Evolutionary conservation across 2,113 vertebrate species (phyloP).

Genomic region (Carassius carassius): DNA sequence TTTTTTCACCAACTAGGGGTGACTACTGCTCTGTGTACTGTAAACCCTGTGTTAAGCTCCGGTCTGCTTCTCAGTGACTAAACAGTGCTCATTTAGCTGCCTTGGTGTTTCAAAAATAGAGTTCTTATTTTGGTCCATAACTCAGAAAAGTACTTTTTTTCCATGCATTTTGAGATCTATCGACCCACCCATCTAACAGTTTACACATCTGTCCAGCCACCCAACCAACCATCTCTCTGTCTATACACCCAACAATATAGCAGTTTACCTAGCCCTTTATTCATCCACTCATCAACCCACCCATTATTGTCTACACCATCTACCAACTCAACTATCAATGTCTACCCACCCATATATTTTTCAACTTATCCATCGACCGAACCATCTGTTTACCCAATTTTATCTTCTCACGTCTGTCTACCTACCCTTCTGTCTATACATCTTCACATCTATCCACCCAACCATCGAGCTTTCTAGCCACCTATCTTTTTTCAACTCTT

Average conservation of each 20-base stretch:
- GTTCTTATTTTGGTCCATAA: neutral
- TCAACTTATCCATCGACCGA: too few species aligned
- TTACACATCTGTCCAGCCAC: neutral
- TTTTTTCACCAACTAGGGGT: constrained; percentile 62
- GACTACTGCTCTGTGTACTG: constrained; percentile 32
- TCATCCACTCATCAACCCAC: too few species aligned
- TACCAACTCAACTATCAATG: too few species aligned
- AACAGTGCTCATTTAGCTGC: neutral
- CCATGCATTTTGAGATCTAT: neutral
- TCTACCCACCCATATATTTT: too few species aligned
- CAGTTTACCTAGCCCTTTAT: neutral
- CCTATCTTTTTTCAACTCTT: too few species aligned
- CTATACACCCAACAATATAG: neutral
- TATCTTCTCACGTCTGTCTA: too few species aligned
- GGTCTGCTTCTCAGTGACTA: constrained; percentile 31
- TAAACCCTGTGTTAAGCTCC: constrained; percentile 43
- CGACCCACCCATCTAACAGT: neutral
- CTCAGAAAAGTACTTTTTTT: neutral
- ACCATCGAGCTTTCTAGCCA: too few species aligned
- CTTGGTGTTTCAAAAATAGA: neutral
- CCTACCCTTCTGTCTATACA: too few species aligned
- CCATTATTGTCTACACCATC: too few species aligned
- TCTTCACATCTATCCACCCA: too few species aligned
- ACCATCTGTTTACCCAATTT: too few species aligned
- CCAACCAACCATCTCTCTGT: neutral